phyloP scores from a whole-genome alignment of 2,113 vertebrate species.

The Talpa occidentalis region DNA sequence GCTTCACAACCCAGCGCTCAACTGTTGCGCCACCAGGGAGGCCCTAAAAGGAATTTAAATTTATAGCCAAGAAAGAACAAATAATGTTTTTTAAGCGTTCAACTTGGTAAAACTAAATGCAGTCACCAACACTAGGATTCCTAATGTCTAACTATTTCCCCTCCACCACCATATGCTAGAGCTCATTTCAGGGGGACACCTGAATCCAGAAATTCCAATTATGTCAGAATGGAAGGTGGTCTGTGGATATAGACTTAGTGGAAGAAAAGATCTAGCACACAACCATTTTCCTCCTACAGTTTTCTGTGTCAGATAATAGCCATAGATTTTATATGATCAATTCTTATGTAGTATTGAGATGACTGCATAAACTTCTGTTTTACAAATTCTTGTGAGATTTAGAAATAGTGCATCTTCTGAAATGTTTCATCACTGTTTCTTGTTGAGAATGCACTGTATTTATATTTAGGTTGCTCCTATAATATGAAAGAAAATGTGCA shows the following conservation, averaged over 20 bases:
- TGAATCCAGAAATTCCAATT: not conserved
- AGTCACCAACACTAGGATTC: not conserved
- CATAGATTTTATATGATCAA: not conserved
- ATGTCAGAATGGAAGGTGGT: not conserved
- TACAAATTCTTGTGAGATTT: not conserved
- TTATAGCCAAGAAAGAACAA: not conserved
- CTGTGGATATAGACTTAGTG: not conserved
- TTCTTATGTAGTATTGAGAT: not conserved
- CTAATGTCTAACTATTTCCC: not conserved
- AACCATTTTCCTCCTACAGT: not conserved
- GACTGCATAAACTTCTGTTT: not conserved
- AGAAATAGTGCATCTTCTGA: not conserved
- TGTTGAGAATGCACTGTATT: not conserved
- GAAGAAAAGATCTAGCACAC: not conserved
- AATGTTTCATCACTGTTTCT: not conserved
- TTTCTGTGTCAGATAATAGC: not conserved
- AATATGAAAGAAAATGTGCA: not conserved
- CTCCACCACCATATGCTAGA: not conserved
- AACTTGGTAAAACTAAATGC: constrained; percentile 13
- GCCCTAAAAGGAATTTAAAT: constrained; percentile 45
- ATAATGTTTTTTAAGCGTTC: not conserved
- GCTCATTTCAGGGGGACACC: not conserved
- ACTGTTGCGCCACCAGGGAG: no score
- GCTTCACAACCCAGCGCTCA: no score
- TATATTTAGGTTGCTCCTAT: not conserved